Conservation (phyloP, 2,113 vertebrate genomes). For the Taurulus bubalis region DNA sequence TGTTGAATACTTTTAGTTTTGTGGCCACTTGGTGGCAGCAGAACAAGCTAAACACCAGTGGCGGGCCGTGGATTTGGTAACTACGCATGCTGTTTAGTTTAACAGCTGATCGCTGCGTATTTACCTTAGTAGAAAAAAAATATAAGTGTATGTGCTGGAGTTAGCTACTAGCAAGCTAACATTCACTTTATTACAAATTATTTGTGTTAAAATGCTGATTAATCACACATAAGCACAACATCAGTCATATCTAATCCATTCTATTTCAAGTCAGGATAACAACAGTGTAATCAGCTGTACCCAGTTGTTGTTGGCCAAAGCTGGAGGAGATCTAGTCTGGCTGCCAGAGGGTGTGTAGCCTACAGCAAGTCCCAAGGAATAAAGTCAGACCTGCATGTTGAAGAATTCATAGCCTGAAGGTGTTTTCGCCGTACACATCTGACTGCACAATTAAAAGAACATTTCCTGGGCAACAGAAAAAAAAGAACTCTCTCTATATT, state of each 20-base stretch:
- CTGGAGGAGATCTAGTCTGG: neutral
- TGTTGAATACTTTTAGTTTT: neutral
- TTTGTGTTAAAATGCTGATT: neutral
- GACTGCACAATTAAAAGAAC: neutral
- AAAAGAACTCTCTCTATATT: neutral
- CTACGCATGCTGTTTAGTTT: too few relatives aligned
- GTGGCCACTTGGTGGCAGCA: neutral
- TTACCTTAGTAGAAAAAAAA: neutral
- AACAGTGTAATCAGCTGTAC: slow-evolving; percentile 15
- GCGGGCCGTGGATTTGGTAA: too few relatives aligned
- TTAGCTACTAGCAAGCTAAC: neutral
- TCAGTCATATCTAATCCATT: neutral
- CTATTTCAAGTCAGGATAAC: neutral
- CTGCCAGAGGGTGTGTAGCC: slow-evolving; percentile 19
- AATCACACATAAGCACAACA: neutral
- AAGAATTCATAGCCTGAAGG: neutral
- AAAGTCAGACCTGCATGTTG: slow-evolving; percentile 17
- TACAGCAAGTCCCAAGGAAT: slow-evolving; percentile 14
- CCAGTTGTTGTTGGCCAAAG: slow-evolving; percentile 15
- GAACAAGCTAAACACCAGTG: neutral
- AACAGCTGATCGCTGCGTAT: too few relatives aligned
- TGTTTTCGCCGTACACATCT: neutral
- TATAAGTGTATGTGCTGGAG: neutral
- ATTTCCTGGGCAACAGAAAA: neutral
- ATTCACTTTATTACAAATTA: too few relatives aligned